These are phyloP conservation scores for Nematostella vectensis DNA, from an alignment of 92 coral and sea anemone genomes.

Conservation along the genomic window DNA sequence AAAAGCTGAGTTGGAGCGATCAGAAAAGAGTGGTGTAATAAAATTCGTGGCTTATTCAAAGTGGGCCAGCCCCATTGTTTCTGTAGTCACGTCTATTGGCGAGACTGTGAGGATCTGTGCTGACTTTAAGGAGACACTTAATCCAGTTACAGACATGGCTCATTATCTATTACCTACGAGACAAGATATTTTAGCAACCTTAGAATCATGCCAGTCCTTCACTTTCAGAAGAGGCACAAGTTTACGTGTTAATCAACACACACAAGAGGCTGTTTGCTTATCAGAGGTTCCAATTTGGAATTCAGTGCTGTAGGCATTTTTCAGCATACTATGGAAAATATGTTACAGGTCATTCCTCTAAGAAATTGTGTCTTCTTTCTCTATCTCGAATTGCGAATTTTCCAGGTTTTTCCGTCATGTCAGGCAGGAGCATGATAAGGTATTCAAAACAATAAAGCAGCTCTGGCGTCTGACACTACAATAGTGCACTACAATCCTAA, in stretches of 20 bases:
- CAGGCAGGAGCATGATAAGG: constrained; percentile 7
- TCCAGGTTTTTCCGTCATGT: too few species aligned
- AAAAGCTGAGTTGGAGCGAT: constrained; percentile 8
- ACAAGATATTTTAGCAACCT: constrained; percentile 3
- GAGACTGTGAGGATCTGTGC: constrained; percentile 14
- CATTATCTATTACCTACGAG: constrained; percentile 10
- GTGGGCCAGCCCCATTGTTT: constrained; percentile 15
- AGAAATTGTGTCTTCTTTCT: too few species aligned
- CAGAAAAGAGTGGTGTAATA: constrained; percentile 5
- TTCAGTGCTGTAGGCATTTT: constrained; percentile 1
- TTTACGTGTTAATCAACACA: not conserved
- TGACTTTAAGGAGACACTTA: constrained; percentile 14
- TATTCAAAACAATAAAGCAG: constrained; percentile 5
- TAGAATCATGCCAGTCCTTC: not conserved
- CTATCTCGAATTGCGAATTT: too few species aligned
- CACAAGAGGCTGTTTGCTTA: not conserved
- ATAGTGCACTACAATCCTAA: constrained; percentile 21
- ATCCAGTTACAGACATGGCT: constrained; percentile 11
- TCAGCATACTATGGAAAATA: not conserved
- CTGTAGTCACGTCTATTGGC: constrained; percentile 22
- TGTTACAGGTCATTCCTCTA: not conserved
- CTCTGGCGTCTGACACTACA: constrained; percentile 12
- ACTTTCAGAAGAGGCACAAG: not conserved
- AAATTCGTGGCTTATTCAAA: constrained; percentile 10
- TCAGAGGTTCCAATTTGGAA: not conserved